These are phyloP conservation scores for Volucella zonaria DNA, from an alignment of 2,888 invertebrate species.

Conservation along the genomic window DNA sequence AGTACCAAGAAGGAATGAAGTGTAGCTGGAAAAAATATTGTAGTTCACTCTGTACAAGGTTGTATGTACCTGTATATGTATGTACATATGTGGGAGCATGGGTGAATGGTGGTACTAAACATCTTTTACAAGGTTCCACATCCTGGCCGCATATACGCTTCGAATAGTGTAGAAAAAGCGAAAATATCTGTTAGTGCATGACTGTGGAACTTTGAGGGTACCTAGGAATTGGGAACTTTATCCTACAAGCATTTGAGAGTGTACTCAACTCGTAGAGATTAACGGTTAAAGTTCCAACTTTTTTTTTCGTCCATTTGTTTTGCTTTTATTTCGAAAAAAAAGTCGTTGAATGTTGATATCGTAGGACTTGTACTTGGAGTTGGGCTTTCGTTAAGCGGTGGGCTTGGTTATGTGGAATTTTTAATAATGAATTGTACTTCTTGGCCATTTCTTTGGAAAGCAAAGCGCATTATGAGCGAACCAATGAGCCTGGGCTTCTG, in stretches of 20 bases:
- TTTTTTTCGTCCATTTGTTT: neutral
- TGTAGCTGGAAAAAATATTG: constrained; percentile 1
- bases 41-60: neutral
- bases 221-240: constrained; percentile 10
- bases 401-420: neutral
- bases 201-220: constrained; percentile 8
- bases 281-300: constrained; percentile 19
- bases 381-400: too few relatives aligned
- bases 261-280: constrained; percentile 27
- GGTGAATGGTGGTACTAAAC: constrained; percentile 15
- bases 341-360: too few relatives aligned
- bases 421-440: constrained; percentile 6
- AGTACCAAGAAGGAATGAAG: neutral
- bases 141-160: neutral
- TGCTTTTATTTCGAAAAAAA: too few relatives aligned
- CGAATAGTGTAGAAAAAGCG: neutral
- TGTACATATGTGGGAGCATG: too few relatives aligned
- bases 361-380: too few relatives aligned
- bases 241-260: neutral
- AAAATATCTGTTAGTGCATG: constrained; percentile 17
- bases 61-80: too few relatives aligned
- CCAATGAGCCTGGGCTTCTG: too few relatives aligned
- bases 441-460: neutral
- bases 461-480: too few relatives aligned
- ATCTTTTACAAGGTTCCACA: constrained; percentile 16